Conservation (phyloP, 1,140 invertebrate genomes). For the Pollicipes pollicipes region DNA sequence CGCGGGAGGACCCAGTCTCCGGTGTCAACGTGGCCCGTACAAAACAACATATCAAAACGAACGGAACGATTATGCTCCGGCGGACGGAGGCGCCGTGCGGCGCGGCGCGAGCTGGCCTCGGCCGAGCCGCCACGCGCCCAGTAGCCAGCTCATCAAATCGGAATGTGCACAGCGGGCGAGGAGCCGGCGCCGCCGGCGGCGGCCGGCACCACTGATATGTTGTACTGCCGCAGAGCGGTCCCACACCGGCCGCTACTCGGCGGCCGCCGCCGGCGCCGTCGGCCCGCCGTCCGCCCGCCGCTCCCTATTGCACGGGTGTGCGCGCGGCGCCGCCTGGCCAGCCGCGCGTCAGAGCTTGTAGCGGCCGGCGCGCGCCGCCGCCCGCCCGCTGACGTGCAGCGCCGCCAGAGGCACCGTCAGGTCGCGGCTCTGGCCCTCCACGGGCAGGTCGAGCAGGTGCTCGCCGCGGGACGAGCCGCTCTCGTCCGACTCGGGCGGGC, state of each 20-base stretch:
- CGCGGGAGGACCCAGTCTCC: neutral
- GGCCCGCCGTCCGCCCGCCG: neutral
- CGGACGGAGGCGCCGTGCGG: conserved; percentile 21
- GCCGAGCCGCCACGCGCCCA: neutral
- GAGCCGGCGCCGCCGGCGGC: conserved; percentile 31
- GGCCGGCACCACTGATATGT: neutral
- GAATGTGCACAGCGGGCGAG: conserved; percentile 33
- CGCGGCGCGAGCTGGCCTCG: conserved; percentile 37
- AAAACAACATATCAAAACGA: neutral
- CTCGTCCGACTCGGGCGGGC: conserved; percentile 8
- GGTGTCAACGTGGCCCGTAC: neutral
- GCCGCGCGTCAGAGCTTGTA: neutral
- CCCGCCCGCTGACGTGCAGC: conserved; percentile 9
- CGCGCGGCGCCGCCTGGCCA: conserved; percentile 1
- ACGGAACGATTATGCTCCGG: neutral
- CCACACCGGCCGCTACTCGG: neutral
- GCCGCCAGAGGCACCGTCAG: conserved; percentile 40
- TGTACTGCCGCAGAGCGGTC: neutral
- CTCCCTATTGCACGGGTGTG: neutral
- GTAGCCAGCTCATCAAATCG: too few relatives aligned
- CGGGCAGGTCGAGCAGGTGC: conserved; percentile 40
- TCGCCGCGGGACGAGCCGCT: conserved; percentile 19
- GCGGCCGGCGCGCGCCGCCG: conserved; percentile 8
- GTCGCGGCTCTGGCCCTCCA: conserved; percentile 44
- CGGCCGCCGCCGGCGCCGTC: neutral